Evolutionary conservation across 2,113 vertebrate species (phyloP), one percentile per base, ranked within the genome.

Genomic region (Passer domesticus): DNA sequence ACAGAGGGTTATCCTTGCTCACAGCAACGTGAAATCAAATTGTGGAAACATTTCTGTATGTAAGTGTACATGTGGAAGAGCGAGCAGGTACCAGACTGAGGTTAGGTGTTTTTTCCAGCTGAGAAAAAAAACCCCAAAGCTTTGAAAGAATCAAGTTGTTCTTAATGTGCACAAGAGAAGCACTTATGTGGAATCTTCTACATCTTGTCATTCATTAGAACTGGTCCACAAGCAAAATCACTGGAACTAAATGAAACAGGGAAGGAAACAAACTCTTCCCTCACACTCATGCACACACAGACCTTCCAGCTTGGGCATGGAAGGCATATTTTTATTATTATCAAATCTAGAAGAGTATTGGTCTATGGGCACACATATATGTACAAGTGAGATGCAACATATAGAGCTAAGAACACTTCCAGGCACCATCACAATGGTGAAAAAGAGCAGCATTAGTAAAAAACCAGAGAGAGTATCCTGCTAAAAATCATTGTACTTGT

Each of bases 181-280:
- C 4, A 43, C 2, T 0, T 37, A 43, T 0, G 1, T 91, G 15
- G 6, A 50, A 46, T 18, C 20, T 59, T 56, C 31, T 63, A 74
- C 20, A 18, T 8, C 21, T 0, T 1, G 5, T 13, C 20, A 52
- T 25, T 31, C 21, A 59, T 18, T 35, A 70, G 25, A 35, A 52
- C 41, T 11, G 16, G 13, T 67, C 35, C 59, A 83, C 31, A 79
- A 41, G n/a, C 31, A 82, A 60, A 74, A 47, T 22, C 49, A 87
- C 44, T 5, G 31, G 53, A 17, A 63, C 12, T 33, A 49, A 60
- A 66, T 56, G 23, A 43, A 86, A 67, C 0, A 1, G 16, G 20
- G 4, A 89, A 84, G 14, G 27, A 87, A 82, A 3, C 21, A 74
- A 69, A 62, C 23, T 75, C 5, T 37, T 18, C 19, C 53, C n/a